Evolutionary conservation across 2,797 vertebrate species (phyloP), one percentile per base, ranked within the genome.

Genomic region (Sardinella longiceps): DNA sequence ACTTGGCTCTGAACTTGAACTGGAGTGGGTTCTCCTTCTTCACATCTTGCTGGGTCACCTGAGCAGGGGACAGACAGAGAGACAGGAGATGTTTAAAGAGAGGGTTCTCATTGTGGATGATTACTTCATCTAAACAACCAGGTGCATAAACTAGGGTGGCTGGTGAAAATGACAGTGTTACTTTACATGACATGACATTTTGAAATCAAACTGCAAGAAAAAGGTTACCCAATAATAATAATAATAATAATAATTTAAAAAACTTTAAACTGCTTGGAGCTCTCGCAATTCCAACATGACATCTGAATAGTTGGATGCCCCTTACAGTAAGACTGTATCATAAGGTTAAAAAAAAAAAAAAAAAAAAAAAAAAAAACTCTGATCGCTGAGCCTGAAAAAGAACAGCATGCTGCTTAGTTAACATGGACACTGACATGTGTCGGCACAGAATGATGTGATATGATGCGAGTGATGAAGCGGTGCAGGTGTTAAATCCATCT

Each of bases 21-120:
- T 98, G 98, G 88, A 99, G 92, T 77, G 98, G 98, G 91, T 98
- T 99, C 91, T 99, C 97, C 92, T 99, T 99, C 92, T 98, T 96
- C 87, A 99, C 97, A 85, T 99, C 98, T 93, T 99, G 98, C 89
- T 98, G 97, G 9, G 97, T 98, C 88, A 99, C 98, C 98, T 99
- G 88, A 14, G 95, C 18, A 74, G 5, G 15, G 60, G 28, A 33
- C 4, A 18, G 28, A 33, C 4, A 18, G 4, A 77, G 18, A 77
- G 15, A 43, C 15, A 43, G 23, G 70, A n/a, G 30, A 20, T 39
- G 14, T 23, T 63, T 30, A 25, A 2, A 81, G 25, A 66, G n/a
- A 86, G 28, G 25, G 15, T 3, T 83, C 43, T 9, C 25, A n/a
- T 37, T 6, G 7, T 43, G 5, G 5, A 11, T 25, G 46, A 14